A percentile compares a stretch with the other conserved stretches of the same genome.
These are phyloP conservation scores for Ruditapes philippinarum DNA, from an alignment of 1,140 invertebrate genomes.

Conservation along the genomic window DNA sequence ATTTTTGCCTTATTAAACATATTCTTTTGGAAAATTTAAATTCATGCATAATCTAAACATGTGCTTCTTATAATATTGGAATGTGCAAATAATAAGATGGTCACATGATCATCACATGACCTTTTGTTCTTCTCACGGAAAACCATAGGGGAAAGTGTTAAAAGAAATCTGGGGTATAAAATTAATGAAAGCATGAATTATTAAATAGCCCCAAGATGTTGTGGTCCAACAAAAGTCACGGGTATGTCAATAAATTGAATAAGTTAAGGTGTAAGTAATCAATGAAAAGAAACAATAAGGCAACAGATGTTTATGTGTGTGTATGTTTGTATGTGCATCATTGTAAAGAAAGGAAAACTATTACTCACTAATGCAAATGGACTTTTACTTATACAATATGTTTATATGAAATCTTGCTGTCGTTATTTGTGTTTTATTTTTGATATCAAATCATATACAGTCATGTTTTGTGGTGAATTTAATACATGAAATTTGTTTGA, in stretches of 20 bases:
- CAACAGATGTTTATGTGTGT: background rate
- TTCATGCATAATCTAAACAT: too few relatives aligned
- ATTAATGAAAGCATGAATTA: conserved; percentile 27
- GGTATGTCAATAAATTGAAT: background rate
- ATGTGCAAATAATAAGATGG: background rate
- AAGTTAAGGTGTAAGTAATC: conserved; percentile 18
- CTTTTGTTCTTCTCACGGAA: background rate
- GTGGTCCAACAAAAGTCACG: background rate
- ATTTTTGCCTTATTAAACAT: too few relatives aligned
- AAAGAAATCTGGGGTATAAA: conserved; percentile 3
- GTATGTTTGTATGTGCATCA: too few relatives aligned
- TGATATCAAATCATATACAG: background rate
- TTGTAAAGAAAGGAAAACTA: background rate
- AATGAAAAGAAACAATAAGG: background rate
- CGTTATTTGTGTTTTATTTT: background rate
- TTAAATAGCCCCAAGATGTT: conserved; percentile 10
- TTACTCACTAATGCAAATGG: background rate
- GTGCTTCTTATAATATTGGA: too few relatives aligned
- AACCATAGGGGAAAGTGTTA: background rate
- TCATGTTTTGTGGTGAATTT: background rate
- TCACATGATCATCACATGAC: background rate
- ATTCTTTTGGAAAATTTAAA: too few relatives aligned
- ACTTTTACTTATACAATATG: conserved; percentile 12
- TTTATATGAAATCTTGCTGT: too few relatives aligned
- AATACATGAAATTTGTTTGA: too few relatives aligned